These are phyloP conservation scores for Acanthococcus lagerstroemiae DNA, from an alignment of 2,888 invertebrate species.

Conservation along the genomic window DNA sequence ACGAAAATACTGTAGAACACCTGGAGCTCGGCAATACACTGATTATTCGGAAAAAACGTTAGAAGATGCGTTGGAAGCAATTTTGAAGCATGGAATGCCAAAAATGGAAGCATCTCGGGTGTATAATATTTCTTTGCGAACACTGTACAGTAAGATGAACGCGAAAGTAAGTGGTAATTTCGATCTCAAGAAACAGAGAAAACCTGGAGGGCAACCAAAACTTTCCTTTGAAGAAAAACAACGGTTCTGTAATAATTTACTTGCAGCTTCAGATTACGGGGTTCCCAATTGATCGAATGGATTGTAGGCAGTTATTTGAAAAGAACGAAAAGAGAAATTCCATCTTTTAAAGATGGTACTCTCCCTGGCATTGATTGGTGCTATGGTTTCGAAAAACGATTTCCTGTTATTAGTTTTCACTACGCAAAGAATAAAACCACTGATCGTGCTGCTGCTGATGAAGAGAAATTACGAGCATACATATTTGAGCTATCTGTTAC, in stretches of 20 bases:
- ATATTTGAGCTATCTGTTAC: not conserved
- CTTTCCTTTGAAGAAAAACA: not conserved
- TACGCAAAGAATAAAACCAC: not conserved
- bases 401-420: not conserved
- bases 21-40: too few relatives aligned
- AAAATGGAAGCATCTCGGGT: too few relatives aligned
- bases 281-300: not conserved
- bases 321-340: constrained; percentile 2
- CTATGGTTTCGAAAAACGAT: not conserved
- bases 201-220: too few relatives aligned
- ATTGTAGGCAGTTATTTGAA: constrained; percentile 4
- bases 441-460: not conserved
- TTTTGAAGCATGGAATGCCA: too few relatives aligned
- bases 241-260: not conserved
- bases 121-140: too few relatives aligned
- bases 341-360: not conserved
- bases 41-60: too few relatives aligned
- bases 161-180: too few relatives aligned
- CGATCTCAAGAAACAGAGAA: too few relatives aligned
- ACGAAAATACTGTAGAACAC: too few relatives aligned
- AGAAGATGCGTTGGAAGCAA: too few relatives aligned
- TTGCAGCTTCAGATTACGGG: not conserved
- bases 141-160: too few relatives aligned
- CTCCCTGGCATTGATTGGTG: constrained; percentile 12
- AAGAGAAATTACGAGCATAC: not conserved